Evolutionary conservation across 2,888 invertebrate genomes (phyloP), one percentile per base, ranked within the genome.

Genomic region (Dioctria linearis): DNA sequence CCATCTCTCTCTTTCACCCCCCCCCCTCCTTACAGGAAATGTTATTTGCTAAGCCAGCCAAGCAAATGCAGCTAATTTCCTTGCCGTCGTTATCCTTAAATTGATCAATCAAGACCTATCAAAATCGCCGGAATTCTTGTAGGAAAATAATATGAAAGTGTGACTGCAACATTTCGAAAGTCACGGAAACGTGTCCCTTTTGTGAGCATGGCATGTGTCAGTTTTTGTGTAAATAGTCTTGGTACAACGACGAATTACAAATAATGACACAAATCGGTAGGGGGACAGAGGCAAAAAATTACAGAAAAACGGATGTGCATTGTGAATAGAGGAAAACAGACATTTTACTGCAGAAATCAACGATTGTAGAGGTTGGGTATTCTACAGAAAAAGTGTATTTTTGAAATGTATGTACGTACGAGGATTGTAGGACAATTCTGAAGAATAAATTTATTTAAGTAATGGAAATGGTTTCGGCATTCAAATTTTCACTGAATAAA

Each of bases 31-130:
- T n/a, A n/a, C n/a, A n/a, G 54, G 6, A 54, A 54, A 6, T 54
- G 54, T 54, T n/a, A 54, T 54, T 54, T 54, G 2, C 54, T 54
- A 11, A 8, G 54, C 61, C 61, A 39, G 40, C 39, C 2, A 25
- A 25, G 4, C 61, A 13, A 13, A 39, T 61, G 61, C 61, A 61
- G 25, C 61, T 61, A 61, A 61, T 61, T 61, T 61, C 61, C 61
- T 61, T 5, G 4, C 37, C 2, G 1, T 61, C 61, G 61, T 39
- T 37, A 61, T 61, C 61, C 61, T 3, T 25, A 61, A 61, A 61
- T 61, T 61, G 61, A 37, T 61, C 61, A 61, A 61, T 61, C 61
- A 61, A 61, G 4, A n/a, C n/a, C n/a, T n/a, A n/a, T n/a, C n/a
- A n/a, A n/a, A n/a, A 61, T 61, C 61, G 37, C 37, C 25, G n/a